These are phyloP conservation scores for Myzus persicae DNA, from an alignment of 1,140 invertebrate species.

Conservation along the genomic window DNA sequence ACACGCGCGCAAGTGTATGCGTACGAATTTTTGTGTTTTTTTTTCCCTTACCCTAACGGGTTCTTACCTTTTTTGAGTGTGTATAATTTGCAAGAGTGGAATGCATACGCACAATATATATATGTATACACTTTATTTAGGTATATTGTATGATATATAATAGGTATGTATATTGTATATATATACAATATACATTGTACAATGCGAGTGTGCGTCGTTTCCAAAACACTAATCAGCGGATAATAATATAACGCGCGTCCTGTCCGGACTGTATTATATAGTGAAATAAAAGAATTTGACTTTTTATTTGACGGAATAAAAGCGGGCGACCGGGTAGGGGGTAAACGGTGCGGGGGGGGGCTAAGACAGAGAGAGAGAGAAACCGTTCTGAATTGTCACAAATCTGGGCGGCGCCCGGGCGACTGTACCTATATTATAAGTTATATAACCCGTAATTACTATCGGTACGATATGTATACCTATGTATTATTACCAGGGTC, in stretches of 20 bases:
- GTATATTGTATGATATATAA: too few species aligned
- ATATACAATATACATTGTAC: not conserved
- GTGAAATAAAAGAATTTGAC: conserved; percentile 24
- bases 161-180: too few species aligned
- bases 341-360: not conserved
- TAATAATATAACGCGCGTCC: not conserved
- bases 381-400: conserved; percentile 14
- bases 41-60: conserved; percentile 23
- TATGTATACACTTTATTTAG: not conserved
- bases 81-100: conserved; percentile 35
- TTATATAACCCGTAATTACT: not conserved
- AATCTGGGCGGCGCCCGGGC: not conserved
- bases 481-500: not conserved
- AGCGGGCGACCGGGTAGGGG: not conserved
- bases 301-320: conserved; percentile 50
- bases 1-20: not conserved
- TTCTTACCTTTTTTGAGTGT: not conserved
- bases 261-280: conserved; percentile 21
- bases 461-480: not conserved
- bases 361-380: not conserved
- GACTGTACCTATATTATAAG: not conserved
- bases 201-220: not conserved
- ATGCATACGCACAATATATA: not conserved
- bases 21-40: not conserved
- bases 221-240: conserved; percentile 46